phyloP scores from a whole-genome alignment of 2,113 vertebrate species.

The Turdus rufiventris region DNA sequence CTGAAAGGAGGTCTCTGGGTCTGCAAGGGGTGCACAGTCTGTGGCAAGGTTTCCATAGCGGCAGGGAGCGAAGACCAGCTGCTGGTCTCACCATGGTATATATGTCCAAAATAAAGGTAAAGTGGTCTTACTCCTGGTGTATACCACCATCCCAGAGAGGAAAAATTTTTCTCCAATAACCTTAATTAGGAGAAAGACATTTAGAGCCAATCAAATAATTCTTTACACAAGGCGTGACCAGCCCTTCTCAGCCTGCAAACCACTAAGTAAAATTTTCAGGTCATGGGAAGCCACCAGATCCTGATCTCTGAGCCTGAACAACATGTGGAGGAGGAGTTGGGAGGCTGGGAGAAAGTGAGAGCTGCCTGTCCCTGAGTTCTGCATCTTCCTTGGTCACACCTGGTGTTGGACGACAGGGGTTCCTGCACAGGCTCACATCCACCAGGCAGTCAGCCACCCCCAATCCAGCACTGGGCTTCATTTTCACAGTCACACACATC shows the following conservation, averaged over 20 bases:
- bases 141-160: not conserved
- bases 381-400: accelerated
- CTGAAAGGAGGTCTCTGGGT: not conserved
- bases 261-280: not conserved
- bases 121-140: not conserved
- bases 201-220: not conserved
- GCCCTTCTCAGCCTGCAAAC: not conserved
- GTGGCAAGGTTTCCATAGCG: not conserved
- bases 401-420: not conserved
- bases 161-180: not conserved
- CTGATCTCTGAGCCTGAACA: not conserved
- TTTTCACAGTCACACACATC: not conserved
- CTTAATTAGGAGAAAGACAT: not conserved
- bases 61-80: not conserved
- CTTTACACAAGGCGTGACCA: not conserved
- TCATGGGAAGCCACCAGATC: not conserved
- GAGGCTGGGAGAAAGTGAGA: not conserved
- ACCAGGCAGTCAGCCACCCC: not conserved
- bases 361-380: not conserved
- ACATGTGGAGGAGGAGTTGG: not conserved
- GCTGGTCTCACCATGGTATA: not conserved
- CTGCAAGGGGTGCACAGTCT: not conserved
- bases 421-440: not conserved
- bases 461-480: not conserved
- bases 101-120: not conserved